phyloP scores from a whole-genome alignment of 2,797 vertebrate genomes.

The Poliocrania exsul region DNA sequence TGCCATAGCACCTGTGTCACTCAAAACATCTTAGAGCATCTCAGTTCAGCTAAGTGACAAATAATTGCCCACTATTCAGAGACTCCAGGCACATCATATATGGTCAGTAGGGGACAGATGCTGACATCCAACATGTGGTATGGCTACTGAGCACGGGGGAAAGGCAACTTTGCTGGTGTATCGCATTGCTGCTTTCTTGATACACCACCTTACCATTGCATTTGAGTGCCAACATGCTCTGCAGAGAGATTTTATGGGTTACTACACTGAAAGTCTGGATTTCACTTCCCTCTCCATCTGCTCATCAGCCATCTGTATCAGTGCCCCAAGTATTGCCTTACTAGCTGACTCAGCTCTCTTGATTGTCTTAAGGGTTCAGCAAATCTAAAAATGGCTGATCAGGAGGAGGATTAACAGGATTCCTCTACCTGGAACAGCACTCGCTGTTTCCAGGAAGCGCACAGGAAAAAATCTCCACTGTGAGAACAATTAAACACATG shows the following conservation, averaged over 20 bases:
- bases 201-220: accelerated
- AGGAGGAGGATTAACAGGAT: neutral
- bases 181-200: neutral
- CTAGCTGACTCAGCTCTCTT: neutral
- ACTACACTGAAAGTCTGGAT: neutral
- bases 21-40: neutral
- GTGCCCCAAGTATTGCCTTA: neutral
- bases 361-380: neutral
- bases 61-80: neutral
- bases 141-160: neutral
- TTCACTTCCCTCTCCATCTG: neutral
- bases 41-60: neutral
- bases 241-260: neutral
- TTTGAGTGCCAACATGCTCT: neutral
- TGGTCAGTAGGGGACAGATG: neutral
- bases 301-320: neutral
- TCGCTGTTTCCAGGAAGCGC: neutral
- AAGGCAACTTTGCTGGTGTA: neutral
- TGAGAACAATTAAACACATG: neutral
- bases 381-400: neutral
- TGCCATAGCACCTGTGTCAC: neutral
- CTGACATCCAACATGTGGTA: neutral
- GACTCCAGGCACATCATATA: neutral
- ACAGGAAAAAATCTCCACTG: neutral
- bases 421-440: neutral